phyloP scores from a whole-genome alignment of 2,797 vertebrate genomes.

The Xerus rutilus region DNA sequence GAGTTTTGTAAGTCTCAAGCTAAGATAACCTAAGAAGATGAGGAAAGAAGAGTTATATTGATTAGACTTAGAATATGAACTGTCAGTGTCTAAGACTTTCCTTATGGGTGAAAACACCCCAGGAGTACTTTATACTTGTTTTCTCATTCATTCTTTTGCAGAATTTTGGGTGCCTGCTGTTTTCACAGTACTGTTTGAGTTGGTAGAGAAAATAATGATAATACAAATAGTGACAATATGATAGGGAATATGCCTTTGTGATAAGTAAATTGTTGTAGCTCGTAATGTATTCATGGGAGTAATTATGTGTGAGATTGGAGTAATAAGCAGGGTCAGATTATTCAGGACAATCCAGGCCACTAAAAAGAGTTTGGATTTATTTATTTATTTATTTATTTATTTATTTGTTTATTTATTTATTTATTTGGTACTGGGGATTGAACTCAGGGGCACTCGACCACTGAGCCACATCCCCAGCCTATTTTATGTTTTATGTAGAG shows the following conservation, averaged over 20 bases:
- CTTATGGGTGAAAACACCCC: background rate
- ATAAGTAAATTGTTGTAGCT: background rate
- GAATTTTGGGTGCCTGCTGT: slow-evolving; percentile 9
- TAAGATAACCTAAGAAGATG: background rate
- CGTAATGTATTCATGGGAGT: background rate
- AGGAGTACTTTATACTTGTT: background rate
- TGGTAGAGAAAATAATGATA: background rate
- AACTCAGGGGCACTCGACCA: no score
- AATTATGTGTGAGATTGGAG: background rate
- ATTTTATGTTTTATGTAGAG: no score
- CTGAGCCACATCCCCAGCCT: no score
- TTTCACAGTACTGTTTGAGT: slow-evolving; percentile 14
- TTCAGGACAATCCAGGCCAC: background rate
- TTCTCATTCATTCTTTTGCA: background rate
- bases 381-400: background rate
- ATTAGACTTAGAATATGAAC: slow-evolving; percentile 40
- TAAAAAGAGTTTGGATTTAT: slow-evolving; percentile 17
- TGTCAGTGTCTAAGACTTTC: background rate
- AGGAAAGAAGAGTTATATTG: background rate
- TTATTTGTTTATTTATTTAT: background rate
- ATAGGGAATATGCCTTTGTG: slow-evolving; percentile 7
- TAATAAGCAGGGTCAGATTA: background rate
- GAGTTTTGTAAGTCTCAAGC: background rate
- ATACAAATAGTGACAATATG: background rate
- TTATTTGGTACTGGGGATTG: no score